Evolutionary conservation across 1,140 invertebrate genomes (phyloP), one percentile per base, ranked within the genome.

Genomic region (Ganaspis sp.): DNA sequence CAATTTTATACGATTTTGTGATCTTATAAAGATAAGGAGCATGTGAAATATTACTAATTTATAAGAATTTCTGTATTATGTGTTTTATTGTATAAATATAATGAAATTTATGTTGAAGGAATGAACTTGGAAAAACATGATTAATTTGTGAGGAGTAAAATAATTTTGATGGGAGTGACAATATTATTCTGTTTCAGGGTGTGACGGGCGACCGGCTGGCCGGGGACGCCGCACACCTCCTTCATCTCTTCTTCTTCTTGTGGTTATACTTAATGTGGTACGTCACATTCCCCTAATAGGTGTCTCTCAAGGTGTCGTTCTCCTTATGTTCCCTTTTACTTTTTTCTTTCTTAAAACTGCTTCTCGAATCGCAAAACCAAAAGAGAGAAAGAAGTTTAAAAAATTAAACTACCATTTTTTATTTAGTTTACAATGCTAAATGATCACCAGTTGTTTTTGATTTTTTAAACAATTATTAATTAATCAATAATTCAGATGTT

Each of bases 161-260:
- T 72, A 86, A 84, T 81, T 81, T 84, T 80, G 86, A 87, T 82
- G 83, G 85, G 84, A 87, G 83, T 90, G 87, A 90, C 88, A 86
- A 88, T 88, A 77, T 88, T 89, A 87, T 90, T 90, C 85, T 91
- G 90, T 90, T 91, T 91, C 90, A 91, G 90, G 89, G 90, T 91
- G 90, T 91, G 90, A 91, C 87, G 86, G 88, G 90, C 90, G 90
- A 91, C 90, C 90, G 88, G 90, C 89, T 91, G 90, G 88, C 90
- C 90, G 90, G 90, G 90, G 89, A 86, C 90, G 89, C 88, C 89
- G 88, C 90, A 91, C 90, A 91, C 90, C 90, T 91, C 90, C 90
- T 58, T 58, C 54, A 58, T 58, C 54, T 90, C 84, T 87, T 87
- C 87, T 89, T 89, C 89, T 89, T 89, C 88, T 90, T 90, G 87